phyloP scores from a whole-genome alignment of 1,140 invertebrate species.

The Danaus melanippus region DNA sequence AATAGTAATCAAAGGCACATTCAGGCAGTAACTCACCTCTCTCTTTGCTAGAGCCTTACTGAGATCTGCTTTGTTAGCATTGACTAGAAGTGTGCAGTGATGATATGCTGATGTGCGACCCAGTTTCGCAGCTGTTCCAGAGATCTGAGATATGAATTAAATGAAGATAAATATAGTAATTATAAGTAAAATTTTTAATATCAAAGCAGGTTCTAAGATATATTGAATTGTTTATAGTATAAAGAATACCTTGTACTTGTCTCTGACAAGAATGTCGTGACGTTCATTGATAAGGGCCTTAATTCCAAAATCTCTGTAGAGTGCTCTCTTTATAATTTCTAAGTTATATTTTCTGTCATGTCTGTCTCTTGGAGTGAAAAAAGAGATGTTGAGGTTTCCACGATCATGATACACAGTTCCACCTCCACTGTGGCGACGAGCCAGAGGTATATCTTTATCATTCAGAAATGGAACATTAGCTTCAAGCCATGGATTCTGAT shows the following conservation, averaged over 20 bases:
- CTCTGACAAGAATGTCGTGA: slow-evolving; percentile 87
- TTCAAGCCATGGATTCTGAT: slow-evolving; percentile 98
- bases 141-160: slow-evolving; percentile 75
- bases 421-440: slow-evolving; percentile 94
- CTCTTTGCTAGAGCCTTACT: slow-evolving; percentile 77
- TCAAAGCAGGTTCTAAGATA: not conserved
- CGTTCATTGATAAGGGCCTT: slow-evolving; percentile 82
- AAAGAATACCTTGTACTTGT: slow-evolving; percentile 85
- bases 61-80: slow-evolving; percentile 84
- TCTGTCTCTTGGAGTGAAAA: slow-evolving; percentile 84
- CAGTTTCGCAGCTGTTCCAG: slow-evolving; percentile 93
- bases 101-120: slow-evolving; percentile 90
- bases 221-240: slow-evolving; percentile 15
- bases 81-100: slow-evolving; percentile 93
- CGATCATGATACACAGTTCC: slow-evolving; percentile 96
- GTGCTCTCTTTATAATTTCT: slow-evolving; percentile 84
- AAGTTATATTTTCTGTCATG: slow-evolving; percentile 91
- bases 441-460: slow-evolving; percentile 80
- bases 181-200: too few species aligned
- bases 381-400: slow-evolving; percentile 94
- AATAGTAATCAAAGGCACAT: too few species aligned
- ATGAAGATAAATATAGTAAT: slow-evolving; percentile 30
- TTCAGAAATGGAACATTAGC: slow-evolving; percentile 80
- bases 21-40: slow-evolving; percentile 71
- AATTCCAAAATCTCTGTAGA: slow-evolving; percentile 85